phyloP scores from a whole-genome alignment of 2,113 vertebrate genomes.

The Caretta caretta region DNA sequence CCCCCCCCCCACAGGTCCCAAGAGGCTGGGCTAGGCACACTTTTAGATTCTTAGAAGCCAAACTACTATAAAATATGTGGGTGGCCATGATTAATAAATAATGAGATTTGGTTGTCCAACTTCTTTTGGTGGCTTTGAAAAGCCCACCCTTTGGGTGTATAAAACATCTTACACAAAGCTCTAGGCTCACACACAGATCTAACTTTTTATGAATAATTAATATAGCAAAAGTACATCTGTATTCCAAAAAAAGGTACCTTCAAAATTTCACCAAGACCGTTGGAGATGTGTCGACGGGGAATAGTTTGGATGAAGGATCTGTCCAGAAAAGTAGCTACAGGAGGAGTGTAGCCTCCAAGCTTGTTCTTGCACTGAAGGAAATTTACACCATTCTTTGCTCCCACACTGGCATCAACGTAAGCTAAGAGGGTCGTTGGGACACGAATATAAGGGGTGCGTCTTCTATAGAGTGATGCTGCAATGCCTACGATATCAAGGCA shows the following conservation, averaged over 20 bases:
- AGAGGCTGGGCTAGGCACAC: background rate
- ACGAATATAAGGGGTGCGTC: constrained; percentile 86
- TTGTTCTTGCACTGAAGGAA: constrained; percentile 90
- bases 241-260: constrained; percentile 74
- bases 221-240: background rate
- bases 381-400: constrained; percentile 87
- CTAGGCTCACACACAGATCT: background rate
- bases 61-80: background rate
- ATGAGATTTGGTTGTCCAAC: background rate
- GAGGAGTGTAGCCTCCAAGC: constrained; percentile 84
- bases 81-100: background rate
- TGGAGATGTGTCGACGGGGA: constrained; percentile 85
- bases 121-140: background rate
- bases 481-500: constrained; percentile 87
- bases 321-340: constrained; percentile 81
- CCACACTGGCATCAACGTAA: constrained; percentile 85
- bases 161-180: background rate
- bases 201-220: background rate
- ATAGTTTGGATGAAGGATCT: constrained; percentile 84
- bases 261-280: constrained; percentile 86
- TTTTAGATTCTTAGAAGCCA: background rate
- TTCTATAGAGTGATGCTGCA: constrained; percentile 82
- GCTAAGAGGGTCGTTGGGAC: constrained; percentile 87
- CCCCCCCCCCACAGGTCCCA: background rate
- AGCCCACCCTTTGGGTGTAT: background rate